Conservation (phyloP, 2,113 vertebrate genomes). For the Ageneiosus marmoratus region DNA sequence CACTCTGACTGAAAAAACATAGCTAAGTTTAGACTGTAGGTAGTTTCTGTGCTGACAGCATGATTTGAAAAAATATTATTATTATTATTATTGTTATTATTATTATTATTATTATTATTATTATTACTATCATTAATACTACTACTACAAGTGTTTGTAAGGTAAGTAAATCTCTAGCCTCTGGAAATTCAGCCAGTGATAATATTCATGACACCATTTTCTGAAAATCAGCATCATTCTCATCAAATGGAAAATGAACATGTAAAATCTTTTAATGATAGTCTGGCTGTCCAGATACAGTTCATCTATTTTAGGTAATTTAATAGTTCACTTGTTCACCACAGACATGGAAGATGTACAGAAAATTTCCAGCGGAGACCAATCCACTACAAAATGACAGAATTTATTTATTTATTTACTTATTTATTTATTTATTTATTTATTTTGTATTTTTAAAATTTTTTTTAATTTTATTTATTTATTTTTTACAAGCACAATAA, state of each 20-base stretch:
- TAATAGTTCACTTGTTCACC: constrained; percentile 60
- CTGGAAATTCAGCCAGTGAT: background rate
- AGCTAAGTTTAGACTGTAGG: constrained; percentile 17
- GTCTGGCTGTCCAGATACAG: constrained; percentile 3
- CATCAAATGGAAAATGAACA: background rate
- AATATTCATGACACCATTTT: constrained; percentile 13
- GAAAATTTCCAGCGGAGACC: constrained; percentile 58
- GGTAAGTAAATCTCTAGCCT: constrained; percentile 4
- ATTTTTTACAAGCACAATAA: constrained; percentile 66
- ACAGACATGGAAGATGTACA: constrained; percentile 56
- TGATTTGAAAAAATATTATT: background rate
- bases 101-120: background rate
- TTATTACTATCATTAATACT: background rate
- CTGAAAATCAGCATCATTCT: constrained; percentile 21
- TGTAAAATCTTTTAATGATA: constrained; percentile 6
- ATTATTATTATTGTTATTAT: background rate
- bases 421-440: too few species aligned
- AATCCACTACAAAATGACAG: constrained; percentile 44
- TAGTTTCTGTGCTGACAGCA: constrained; percentile 13
- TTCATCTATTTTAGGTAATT: constrained; percentile 52
- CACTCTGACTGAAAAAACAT: constrained; percentile 41
- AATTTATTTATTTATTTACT: constrained; percentile 47
- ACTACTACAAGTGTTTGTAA: background rate
- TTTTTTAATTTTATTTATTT: constrained; percentile 19
- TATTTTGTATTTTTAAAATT: background rate